phyloP scores from a whole-genome alignment of 2,888 invertebrate genomes.

The Mesochorus sp. region DNA sequence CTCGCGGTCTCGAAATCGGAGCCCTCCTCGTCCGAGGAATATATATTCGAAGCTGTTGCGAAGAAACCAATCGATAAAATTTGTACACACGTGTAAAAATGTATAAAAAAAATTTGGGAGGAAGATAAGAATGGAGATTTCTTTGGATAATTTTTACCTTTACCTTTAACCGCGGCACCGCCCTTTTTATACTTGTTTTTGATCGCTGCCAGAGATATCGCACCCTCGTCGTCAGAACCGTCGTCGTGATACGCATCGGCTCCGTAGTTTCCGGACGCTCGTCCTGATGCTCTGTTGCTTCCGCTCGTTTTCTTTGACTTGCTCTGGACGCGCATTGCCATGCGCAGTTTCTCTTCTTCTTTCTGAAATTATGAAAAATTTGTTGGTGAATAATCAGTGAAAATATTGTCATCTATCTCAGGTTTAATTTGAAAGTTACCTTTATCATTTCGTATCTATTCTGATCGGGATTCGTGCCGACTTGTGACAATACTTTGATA shows the following conservation, averaged over 20 bases:
- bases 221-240: conserved; percentile 96
- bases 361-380: conserved; percentile 84
- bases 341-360: conserved; percentile 97
- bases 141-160: background rate
- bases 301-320: conserved; percentile 84
- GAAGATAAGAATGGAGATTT: background rate
- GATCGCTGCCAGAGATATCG: conserved; percentile 95
- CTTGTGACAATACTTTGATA: conserved; percentile 97
- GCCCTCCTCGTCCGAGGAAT: conserved; percentile 94
- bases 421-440: no score
- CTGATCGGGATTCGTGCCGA: conserved; percentile 96
- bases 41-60: conserved; percentile 87
- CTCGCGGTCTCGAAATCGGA: conserved; percentile 91
- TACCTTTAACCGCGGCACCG: conserved; percentile 81
- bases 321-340: conserved; percentile 90
- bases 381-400: no score
- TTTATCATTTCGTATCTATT: conserved; percentile 95
- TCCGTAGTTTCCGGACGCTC: conserved; percentile 83
- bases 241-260: conserved; percentile 86
- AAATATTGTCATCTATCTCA: background rate
- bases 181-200: conserved; percentile 96
- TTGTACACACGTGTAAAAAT: no score
- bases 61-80: conserved; percentile 55
- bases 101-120: conserved; percentile 14
- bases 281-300: conserved; percentile 81